Conservation (phyloP, 1,140 invertebrate species). For the Zaprionus ornatus region DNA sequence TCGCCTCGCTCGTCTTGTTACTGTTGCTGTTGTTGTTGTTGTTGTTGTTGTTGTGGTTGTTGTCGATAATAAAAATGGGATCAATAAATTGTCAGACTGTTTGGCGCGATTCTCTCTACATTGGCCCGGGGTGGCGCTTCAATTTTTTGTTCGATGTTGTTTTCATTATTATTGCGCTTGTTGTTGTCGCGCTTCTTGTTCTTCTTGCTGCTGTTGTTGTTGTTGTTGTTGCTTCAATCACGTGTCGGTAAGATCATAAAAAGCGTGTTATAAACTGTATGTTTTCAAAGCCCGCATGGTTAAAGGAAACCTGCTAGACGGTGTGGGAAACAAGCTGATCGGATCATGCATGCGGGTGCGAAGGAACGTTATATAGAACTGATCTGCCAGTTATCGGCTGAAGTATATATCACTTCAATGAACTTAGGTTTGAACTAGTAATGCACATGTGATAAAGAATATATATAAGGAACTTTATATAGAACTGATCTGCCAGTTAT, state of each 20-base stretch:
- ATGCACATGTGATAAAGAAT: too few relatives aligned
- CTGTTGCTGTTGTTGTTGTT: constrained; percentile 25
- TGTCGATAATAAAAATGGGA: constrained; percentile 75
- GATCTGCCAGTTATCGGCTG: neutral
- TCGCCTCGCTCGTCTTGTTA: constrained; percentile 21
- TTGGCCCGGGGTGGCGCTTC: constrained; percentile 15
- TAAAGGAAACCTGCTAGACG: neutral
- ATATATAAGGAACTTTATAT: too few relatives aligned
- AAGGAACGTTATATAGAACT: neutral
- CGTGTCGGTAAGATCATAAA: constrained; percentile 24
- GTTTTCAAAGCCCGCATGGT: neutral
- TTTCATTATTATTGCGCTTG: constrained; percentile 22
- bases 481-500: too few relatives aligned
- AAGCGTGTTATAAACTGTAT: neutral
- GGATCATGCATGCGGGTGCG: neutral
- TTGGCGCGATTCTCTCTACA: constrained; percentile 63
- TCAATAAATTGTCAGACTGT: constrained; percentile 77
- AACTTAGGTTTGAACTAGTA: too few relatives aligned
- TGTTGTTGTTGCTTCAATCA: constrained; percentile 18
- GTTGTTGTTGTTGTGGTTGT: constrained; percentile 24
- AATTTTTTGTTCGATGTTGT: constrained; percentile 10
- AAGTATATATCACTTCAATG: neutral
- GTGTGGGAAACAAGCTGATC: neutral
- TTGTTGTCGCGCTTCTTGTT: constrained; percentile 13
- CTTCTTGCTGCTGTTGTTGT: neutral